These are phyloP conservation scores for Hirtodrosophila histrioides DNA, from an alignment of 2,888 invertebrate species.

Conservation along the genomic window DNA sequence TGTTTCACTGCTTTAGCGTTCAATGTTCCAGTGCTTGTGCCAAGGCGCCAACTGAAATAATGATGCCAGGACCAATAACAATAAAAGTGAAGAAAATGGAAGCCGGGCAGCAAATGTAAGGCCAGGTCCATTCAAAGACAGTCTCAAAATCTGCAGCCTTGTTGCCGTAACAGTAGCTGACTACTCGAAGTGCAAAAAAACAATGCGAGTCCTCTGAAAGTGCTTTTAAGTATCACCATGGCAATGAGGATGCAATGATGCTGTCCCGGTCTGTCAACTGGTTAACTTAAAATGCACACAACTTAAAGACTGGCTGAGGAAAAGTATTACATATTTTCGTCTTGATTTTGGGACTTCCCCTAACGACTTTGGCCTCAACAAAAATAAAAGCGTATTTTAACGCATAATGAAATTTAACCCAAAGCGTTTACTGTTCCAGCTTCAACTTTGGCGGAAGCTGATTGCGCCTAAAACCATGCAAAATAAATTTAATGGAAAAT, in stretches of 20 bases:
- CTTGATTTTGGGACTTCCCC: not conserved
- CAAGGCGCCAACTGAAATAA: constrained; percentile 77
- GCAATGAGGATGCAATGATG: constrained; percentile 28
- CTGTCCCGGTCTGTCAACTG: not conserved
- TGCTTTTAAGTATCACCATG: constrained; percentile 27
- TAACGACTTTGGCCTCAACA: not conserved
- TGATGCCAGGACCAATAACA: constrained; percentile 75
- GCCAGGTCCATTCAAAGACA: constrained; percentile 57
- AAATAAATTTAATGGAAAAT: constrained; percentile 76
- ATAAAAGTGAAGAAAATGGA: constrained; percentile 61
- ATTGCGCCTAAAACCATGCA: constrained; percentile 73
- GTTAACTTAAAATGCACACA: constrained; percentile 14
- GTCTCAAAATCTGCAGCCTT: constrained; percentile 30
- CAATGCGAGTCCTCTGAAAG: constrained; percentile 23
- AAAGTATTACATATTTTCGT: not conserved
- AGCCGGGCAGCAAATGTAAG: constrained; percentile 17
- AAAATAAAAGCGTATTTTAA: constrained; percentile 12
- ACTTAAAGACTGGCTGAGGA: constrained; percentile 1
- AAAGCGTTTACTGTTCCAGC: constrained; percentile 36
- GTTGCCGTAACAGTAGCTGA: constrained; percentile 27
- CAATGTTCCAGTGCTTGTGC: constrained; percentile 25
- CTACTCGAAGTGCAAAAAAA: constrained; percentile 25
- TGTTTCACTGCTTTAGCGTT: constrained; percentile 14
- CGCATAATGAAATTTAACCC: constrained; percentile 61
- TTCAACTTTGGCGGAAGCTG: constrained; percentile 43